Conservation (phyloP, 1,140 invertebrate genomes). For the Catajapyx aquilonaris region DNA sequence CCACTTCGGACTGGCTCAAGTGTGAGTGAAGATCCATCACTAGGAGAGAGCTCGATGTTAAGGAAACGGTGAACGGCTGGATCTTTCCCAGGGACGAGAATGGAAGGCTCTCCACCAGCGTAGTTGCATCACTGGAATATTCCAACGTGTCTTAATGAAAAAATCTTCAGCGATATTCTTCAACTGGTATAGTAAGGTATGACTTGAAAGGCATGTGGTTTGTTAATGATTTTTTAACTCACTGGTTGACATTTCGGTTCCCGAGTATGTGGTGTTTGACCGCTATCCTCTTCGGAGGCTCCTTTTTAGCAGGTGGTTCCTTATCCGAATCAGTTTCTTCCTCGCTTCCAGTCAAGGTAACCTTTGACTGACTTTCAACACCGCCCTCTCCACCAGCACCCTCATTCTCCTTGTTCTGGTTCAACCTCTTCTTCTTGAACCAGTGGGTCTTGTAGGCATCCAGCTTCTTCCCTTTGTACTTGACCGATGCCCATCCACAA, state of each 20-base stretch:
- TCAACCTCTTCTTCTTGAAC: slow-evolving; percentile 42
- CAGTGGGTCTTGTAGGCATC: slow-evolving; percentile 70
- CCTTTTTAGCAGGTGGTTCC: slow-evolving; percentile 20
- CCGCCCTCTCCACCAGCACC: slow-evolving; percentile 16
- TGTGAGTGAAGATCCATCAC: slow-evolving; percentile 87
- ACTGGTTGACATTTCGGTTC: slow-evolving; percentile 46
- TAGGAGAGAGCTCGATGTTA: slow-evolving; percentile 67
- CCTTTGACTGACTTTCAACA: slow-evolving; percentile 17
- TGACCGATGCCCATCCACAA: slow-evolving; percentile 66
- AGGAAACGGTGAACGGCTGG: slow-evolving; percentile 75
- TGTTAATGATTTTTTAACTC: slow-evolving; percentile 24
- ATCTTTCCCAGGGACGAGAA: slow-evolving; percentile 72
- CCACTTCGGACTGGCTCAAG: slow-evolving; percentile 73
- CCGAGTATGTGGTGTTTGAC: slow-evolving; percentile 44
- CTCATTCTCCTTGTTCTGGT: slow-evolving; percentile 28
- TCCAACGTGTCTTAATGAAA: no score
- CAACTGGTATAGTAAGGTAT: no score
- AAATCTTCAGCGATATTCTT: no score
- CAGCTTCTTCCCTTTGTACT: slow-evolving; percentile 63
- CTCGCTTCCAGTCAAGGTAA: slow-evolving; percentile 15
- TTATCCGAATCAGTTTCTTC: slow-evolving; percentile 30
- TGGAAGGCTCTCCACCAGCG: slow-evolving; percentile 65
- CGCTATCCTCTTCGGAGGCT: slow-evolving; percentile 28
- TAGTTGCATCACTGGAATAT: slow-evolving; percentile 72
- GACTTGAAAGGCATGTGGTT: no score